Evolutionary conservation across 2,797 vertebrate species (phyloP).

Genomic region (Orestias chungarensis): DNA sequence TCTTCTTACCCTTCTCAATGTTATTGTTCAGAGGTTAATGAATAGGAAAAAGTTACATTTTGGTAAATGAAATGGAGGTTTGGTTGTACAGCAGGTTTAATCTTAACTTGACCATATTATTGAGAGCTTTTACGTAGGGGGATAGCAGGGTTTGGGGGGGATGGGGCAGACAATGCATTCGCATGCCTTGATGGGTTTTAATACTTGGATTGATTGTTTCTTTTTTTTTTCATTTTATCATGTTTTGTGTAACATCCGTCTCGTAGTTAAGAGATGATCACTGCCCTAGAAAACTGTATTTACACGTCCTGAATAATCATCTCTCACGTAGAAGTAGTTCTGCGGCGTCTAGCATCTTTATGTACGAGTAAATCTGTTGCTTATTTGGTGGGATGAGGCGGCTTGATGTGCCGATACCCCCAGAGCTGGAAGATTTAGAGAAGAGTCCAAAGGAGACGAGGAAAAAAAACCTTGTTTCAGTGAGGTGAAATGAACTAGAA

Average conservation of each 20-base stretch:
- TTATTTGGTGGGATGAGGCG: constrained; percentile 48
- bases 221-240: constrained; percentile 65
- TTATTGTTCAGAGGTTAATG: constrained; percentile 39
- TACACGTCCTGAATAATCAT: constrained; percentile 78
- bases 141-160: constrained; percentile 45
- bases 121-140: constrained; percentile 42
- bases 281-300: constrained; percentile 81
- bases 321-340: constrained; percentile 80
- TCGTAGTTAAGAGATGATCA: constrained; percentile 82
- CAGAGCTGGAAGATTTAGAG: constrained; percentile 62
- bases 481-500: constrained; percentile 50
- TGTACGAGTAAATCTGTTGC: constrained; percentile 88
- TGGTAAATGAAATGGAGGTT: constrained; percentile 71
- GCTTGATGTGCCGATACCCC: constrained; percentile 61
- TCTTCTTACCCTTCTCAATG: constrained; percentile 42
- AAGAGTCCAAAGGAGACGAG: constrained; percentile 23
- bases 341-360: constrained; percentile 84
- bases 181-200: constrained; percentile 79
- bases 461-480: constrained; percentile 43
- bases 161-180: constrained; percentile 56
- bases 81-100: constrained; percentile 85
- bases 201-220: constrained; percentile 70
- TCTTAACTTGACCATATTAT: constrained; percentile 58
- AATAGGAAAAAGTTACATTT: constrained; percentile 36
- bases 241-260: constrained; percentile 80